Conservation (phyloP, 2,113 vertebrate genomes). For the Sander vitreus region DNA sequence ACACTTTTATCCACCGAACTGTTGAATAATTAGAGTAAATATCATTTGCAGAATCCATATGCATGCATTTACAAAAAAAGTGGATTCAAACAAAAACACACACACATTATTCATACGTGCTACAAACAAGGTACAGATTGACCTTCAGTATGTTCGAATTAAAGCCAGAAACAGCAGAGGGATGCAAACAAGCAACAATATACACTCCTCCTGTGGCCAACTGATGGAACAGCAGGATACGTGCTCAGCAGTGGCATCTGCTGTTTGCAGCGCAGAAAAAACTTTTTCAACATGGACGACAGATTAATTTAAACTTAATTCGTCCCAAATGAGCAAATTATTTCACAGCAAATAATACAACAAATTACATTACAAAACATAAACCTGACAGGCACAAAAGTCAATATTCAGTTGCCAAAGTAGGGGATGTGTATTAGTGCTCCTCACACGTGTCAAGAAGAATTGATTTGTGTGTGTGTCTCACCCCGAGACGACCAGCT, state of each 20-base stretch:
- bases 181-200: constrained; percentile 37
- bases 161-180: constrained; percentile 39
- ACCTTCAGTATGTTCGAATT: constrained; percentile 39
- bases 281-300: neutral
- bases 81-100: constrained; percentile 13
- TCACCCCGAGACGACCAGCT: constrained; percentile 90
- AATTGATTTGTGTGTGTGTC: constrained; percentile 10
- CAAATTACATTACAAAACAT: constrained; percentile 5
- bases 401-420: neutral
- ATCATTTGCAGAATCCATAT: constrained; percentile 10
- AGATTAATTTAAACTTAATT: constrained; percentile 1
- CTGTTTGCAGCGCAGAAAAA: constrained; percentile 22
- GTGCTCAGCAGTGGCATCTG: constrained; percentile 53
- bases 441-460: constrained; percentile 1
- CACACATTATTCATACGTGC: constrained; percentile 3
- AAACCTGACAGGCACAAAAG: neutral
- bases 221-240: constrained; percentile 33
- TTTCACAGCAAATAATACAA: constrained; percentile 18
- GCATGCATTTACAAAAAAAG: constrained; percentile 7
- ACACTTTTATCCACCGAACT: constrained; percentile 93
- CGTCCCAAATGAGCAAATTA: neutral
- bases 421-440: constrained; percentile 22
- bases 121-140: constrained; percentile 35
- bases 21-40: constrained; percentile 61
- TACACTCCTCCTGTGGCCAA: constrained; percentile 67